Evolutionary conservation across 1,140 invertebrate genomes (phyloP), one percentile per base, ranked within the genome.

Genomic region (Stenopsyche tienmushanensis): DNA sequence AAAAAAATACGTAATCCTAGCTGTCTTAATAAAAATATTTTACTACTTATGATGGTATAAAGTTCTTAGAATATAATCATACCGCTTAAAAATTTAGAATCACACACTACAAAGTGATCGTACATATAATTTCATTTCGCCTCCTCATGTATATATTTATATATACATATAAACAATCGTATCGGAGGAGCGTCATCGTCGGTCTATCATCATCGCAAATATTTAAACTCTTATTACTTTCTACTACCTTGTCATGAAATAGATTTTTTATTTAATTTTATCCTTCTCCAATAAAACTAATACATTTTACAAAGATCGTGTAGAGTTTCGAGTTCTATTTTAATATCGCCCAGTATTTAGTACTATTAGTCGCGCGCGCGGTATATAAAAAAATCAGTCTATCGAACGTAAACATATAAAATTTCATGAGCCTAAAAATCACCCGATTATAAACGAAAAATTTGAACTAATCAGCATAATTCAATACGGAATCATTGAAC

Each of bases 241-340:
- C 67, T 63, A 69, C 67, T 69, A 66, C 67, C 67, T 69, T 69
- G 67, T 69, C 67, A 69, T 69, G 67, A 64, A 69, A 65, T 34
- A 63, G 55, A 67, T 55, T 47, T 25, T 55, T 57, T 15, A 42
- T 57, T 57, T 66, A n/a, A n/a, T n/a, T n/a, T n/a, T n/a, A n/a
- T n/a, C n/a, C n/a, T n/a, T n/a, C n/a, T n/a, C n/a, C n/a, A n/a
- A n/a, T n/a, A n/a, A n/a, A n/a, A n/a, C n/a, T n/a, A n/a, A 53
- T 55, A 39, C 10, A 66, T 62, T 55, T 49, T 65, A 54, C 9
- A 59, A 44, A 57, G 50, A 53, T 66, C 53, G 57, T 66, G 65
- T 63, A 47, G 54, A 66, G 39, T 64, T 49, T 26, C 58, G 39
- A 66, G 17, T 50, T 39, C 39, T 24, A n/a, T 66, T 60, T 50